Conservation (phyloP, 2,113 vertebrate species). For the Myxocyprinus asiaticus region DNA sequence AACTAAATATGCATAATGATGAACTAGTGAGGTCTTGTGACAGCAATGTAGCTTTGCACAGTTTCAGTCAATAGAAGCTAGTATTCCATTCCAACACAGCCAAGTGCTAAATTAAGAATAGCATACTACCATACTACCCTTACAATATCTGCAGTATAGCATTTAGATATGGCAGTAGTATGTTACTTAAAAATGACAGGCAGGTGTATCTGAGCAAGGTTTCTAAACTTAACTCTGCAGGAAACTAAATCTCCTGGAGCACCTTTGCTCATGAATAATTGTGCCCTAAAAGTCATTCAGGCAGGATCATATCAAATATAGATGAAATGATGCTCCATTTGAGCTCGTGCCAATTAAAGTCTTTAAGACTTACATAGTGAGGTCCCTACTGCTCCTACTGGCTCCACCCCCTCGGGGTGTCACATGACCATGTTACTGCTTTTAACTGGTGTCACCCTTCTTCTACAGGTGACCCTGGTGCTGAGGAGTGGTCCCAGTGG, state of each 20-base stretch:
- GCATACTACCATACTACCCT: no score
- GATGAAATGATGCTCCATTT: slow-evolving; percentile 3
- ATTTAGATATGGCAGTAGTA: no score
- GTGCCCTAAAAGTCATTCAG: slow-evolving; percentile 12
- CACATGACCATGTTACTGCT: slow-evolving; percentile 76
- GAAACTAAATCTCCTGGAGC: background rate
- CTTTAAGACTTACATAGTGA: background rate
- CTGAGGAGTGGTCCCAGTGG: slow-evolving; percentile 99
- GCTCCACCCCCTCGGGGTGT: slow-evolving; percentile 57
- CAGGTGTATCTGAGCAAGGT: no score
- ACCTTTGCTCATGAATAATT: background rate
- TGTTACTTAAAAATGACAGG: no score
- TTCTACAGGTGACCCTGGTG: slow-evolving; percentile 99
- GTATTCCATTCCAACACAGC: no score
- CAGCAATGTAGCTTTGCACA: no score
- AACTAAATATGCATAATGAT: no score
- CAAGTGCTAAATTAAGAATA: no score
- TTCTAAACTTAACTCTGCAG: no score
- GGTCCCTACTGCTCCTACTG: slow-evolving; percentile 52
- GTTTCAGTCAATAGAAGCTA: no score
- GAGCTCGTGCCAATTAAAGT: slow-evolving; percentile 43
- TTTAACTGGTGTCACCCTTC: slow-evolving; percentile 87
- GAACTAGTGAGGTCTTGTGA: no score
- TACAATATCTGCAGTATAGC: no score
- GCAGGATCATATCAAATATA: slow-evolving; percentile 35